phyloP scores from a whole-genome alignment of 1,140 invertebrate genomes.

The Danaus melanippus region DNA sequence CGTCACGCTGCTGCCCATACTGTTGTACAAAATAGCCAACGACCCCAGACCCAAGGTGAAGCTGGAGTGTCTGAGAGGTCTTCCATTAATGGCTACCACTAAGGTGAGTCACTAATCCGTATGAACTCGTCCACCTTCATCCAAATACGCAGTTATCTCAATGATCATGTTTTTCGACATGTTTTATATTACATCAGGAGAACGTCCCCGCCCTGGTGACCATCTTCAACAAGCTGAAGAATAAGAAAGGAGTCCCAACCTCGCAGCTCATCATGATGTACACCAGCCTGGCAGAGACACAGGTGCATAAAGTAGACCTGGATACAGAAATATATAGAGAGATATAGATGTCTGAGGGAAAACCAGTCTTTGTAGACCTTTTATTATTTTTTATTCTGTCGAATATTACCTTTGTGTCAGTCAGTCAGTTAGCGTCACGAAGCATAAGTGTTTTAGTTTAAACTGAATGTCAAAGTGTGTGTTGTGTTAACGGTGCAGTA shows the following conservation, averaged over 20 bases:
- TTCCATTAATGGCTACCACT: constrained; percentile 53
- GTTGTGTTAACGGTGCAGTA: neutral
- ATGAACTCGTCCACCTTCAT: no score
- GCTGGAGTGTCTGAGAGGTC: constrained; percentile 47
- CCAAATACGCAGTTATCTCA: no score
- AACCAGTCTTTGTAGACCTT: neutral
- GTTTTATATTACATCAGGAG: constrained; percentile 33
- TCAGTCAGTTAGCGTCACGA: no score
- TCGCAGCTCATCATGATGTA: constrained; percentile 51
- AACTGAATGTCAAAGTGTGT: neutral
- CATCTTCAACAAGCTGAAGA: constrained; percentile 48
- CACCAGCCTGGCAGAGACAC: constrained; percentile 48
- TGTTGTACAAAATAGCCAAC: constrained; percentile 50
- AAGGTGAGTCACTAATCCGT: constrained; percentile 42
- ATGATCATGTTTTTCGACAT: no score
- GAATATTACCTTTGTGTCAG: no score
- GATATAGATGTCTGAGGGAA: neutral
- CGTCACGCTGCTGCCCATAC: constrained; percentile 43
- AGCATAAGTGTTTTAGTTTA: neutral
- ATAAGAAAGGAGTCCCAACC: constrained; percentile 42
- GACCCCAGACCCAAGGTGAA: constrained; percentile 38
- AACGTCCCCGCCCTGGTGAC: constrained; percentile 52
- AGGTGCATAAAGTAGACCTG: no score
- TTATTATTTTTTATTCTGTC: no score
- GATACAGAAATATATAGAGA: no score